A percentile compares a stretch with the other conserved stretches of the same genome.
phyloP scores from a whole-genome alignment of 2,113 vertebrate genomes.

The Mormyrus lacerda region DNA sequence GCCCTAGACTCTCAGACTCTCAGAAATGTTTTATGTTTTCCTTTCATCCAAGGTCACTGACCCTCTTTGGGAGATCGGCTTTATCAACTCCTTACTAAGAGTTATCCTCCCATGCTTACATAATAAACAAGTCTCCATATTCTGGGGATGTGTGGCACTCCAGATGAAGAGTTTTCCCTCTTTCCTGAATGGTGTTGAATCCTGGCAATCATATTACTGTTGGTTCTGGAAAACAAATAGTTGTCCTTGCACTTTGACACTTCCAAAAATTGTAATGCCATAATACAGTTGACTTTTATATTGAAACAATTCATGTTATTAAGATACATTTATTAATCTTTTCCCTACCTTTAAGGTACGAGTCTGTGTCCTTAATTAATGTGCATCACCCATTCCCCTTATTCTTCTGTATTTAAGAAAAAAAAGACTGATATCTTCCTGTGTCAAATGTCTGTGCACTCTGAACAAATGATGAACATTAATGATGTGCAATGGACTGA shows the following conservation, averaged over 20 bases:
- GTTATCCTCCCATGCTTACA: not conserved
- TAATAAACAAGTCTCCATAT: not conserved
- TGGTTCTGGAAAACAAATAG: not conserved
- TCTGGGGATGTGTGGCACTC: not conserved
- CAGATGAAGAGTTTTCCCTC: not conserved
- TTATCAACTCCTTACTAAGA: not conserved
- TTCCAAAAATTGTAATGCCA: not conserved
- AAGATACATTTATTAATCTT: not conserved
- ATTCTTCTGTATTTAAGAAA: not conserved
- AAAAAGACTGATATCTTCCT: not conserved
- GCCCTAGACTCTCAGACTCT: not conserved
- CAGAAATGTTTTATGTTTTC: not conserved
- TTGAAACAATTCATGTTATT: not conserved
- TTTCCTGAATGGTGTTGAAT: not conserved
- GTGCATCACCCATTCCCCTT: not conserved
- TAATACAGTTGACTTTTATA: not conserved
- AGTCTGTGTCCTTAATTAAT: not conserved
- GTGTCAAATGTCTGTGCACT: not conserved
- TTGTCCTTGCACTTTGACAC: not conserved
- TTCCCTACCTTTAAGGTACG: not conserved
- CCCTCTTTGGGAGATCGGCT: not conserved
- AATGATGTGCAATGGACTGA: not conserved
- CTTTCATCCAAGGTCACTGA: not conserved
- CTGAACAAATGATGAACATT: not conserved
- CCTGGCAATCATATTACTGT: not conserved